These are phyloP conservation scores for Alviniconcha strummeri DNA, from an alignment of 2,888 invertebrate genomes.

Conservation along the genomic window DNA sequence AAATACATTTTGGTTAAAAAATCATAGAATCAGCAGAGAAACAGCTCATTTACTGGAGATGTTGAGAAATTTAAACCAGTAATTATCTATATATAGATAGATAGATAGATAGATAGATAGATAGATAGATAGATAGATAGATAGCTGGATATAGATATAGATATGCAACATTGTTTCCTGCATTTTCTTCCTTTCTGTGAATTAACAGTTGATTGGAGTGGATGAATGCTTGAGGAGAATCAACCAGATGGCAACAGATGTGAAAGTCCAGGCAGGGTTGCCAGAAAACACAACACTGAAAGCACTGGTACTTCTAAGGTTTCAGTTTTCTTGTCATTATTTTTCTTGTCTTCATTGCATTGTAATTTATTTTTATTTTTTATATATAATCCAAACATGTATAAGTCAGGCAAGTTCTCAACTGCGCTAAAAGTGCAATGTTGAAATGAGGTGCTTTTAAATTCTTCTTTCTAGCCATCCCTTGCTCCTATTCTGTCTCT, in stretches of 20 bases:
- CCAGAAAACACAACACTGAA: constrained; percentile 78
- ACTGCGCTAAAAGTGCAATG: background rate
- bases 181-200: no score
- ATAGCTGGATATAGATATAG: no score
- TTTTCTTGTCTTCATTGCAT: background rate
- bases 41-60: no score
- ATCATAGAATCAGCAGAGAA: no score
- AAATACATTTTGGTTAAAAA: no score
- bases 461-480: background rate
- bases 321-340: constrained; percentile 57
- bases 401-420: no score
- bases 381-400: no score
- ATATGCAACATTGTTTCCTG: no score
- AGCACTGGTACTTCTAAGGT: constrained; percentile 78
- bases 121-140: no score
- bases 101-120: no score
- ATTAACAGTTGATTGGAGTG: constrained; percentile 81
- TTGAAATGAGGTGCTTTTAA: background rate
- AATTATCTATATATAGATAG: no score
- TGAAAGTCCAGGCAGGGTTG: constrained; percentile 80
- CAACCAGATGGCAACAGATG: constrained; percentile 82
- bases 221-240: constrained; percentile 85
- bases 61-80: no score
- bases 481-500: background rate
- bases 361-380: background rate